A percentile compares a stretch with the other conserved stretches of the same genome.
These are phyloP conservation scores for Aporophyla lueneburgensis DNA, from an alignment of 2,888 invertebrate genomes.

Conservation along the genomic window DNA sequence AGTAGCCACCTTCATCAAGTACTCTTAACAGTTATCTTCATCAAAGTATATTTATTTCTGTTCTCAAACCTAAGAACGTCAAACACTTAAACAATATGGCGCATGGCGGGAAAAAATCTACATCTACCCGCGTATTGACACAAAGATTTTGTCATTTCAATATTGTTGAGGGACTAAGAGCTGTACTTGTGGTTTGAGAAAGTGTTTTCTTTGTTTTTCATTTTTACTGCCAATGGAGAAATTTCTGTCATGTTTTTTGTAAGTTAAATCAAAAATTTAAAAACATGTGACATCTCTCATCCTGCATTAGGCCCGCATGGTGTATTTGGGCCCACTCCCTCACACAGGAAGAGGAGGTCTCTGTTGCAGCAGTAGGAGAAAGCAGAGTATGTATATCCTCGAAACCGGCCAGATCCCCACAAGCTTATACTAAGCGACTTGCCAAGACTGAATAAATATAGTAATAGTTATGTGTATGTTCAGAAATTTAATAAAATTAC, in stretches of 20 bases:
- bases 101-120: conserved; percentile 72
- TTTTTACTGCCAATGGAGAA: conserved; percentile 19
- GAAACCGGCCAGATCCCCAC: no score
- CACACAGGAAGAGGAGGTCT: no score
- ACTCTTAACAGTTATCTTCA: conserved; percentile 73
- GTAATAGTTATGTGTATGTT: no score
- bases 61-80: conserved; percentile 72
- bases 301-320: no score
- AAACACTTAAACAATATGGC: conserved; percentile 77
- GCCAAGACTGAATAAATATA: no score
- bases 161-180: conserved; percentile 51
- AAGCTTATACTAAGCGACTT: no score
- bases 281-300: no score
- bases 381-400: no score
- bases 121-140: conserved; percentile 79
- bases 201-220: conserved; percentile 41
- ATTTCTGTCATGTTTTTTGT: background rate
- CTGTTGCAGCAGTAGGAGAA: no score
- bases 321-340: no score
- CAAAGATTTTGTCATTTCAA: conserved; percentile 74
- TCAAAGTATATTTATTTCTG: conserved; percentile 74
- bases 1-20: conserved; percentile 63
- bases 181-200: conserved; percentile 41
- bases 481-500: no score
- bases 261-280: background rate